Evolutionary conservation across 2,888 invertebrate species (phyloP).

Genomic region (Cerceris rybyensis): DNA sequence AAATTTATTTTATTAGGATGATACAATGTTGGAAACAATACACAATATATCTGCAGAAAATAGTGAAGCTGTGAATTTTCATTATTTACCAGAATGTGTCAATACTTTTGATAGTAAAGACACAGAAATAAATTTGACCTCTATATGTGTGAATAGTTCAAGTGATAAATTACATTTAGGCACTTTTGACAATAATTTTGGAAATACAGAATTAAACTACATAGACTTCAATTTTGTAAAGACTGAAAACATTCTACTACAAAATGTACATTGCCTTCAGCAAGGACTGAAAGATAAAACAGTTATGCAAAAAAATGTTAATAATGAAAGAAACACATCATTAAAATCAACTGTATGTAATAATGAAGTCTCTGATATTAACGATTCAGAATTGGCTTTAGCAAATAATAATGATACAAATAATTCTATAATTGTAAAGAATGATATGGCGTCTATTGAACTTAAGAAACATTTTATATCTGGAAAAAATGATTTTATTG

Average conservation of each 20-base stretch:
- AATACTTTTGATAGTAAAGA: slow-evolving; percentile 64
- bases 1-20: slow-evolving; percentile 42
- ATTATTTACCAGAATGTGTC: slow-evolving; percentile 64
- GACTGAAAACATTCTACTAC: slow-evolving; percentile 49
- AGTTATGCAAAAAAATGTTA: slow-evolving; percentile 6
- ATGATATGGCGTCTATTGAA: slow-evolving; percentile 7
- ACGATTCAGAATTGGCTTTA: slow-evolving; percentile 11
- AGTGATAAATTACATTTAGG: slow-evolving; percentile 48
- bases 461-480: slow-evolving; percentile 6
- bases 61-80: slow-evolving; percentile 42
- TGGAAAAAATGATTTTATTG: slow-evolving; percentile 8
- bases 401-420: slow-evolving; percentile 4
- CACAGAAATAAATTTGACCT: slow-evolving; percentile 51
- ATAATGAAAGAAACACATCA: slow-evolving; percentile 8
- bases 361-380: neutral
- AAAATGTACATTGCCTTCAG: slow-evolving; percentile 19
- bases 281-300: slow-evolving; percentile 16
- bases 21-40: slow-evolving; percentile 48
- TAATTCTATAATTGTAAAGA: neutral
- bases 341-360: neutral
- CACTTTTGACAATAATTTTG: slow-evolving; percentile 40
- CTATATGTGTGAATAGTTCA: slow-evolving; percentile 41
- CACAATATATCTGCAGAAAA: slow-evolving; percentile 49
- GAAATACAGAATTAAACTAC: slow-evolving; percentile 52
- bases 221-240: slow-evolving; percentile 62